Conservation (phyloP, 2,113 vertebrate genomes). For the Alaudala cheleensis region DNA sequence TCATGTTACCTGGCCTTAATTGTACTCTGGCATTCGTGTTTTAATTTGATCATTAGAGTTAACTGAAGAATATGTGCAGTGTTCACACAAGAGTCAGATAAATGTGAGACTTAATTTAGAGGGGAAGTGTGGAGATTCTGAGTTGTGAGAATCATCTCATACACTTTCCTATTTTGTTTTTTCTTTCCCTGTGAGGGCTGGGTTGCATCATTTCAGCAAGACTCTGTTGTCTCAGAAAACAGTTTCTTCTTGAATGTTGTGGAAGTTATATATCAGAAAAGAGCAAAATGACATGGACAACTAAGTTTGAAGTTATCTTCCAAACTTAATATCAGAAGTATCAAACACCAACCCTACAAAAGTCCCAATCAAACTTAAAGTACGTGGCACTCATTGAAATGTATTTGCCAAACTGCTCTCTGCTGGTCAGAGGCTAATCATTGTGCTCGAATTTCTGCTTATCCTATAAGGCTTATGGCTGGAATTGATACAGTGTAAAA, state of each 20-base stretch:
- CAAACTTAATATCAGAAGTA: not conserved
- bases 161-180: accelerated
- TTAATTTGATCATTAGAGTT: not conserved
- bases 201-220: not conserved
- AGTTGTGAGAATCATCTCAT: not conserved
- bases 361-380: not conserved
- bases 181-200: accelerated
- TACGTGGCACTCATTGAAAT: not conserved
- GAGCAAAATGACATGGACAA: not conserved
- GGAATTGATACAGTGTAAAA: not conserved
- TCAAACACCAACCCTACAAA: not conserved
- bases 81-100: not conserved
- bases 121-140: not conserved
- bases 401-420: not conserved
- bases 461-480: not conserved
- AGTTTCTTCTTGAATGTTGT: not conserved
- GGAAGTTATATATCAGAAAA: not conserved
- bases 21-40: not conserved
- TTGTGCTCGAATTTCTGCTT: not conserved
- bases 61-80: not conserved
- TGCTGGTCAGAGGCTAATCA: not conserved
- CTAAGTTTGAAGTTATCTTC: not conserved
- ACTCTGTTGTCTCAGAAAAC: not conserved
- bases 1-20: not conserved
- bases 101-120: not conserved